phyloP scores from a whole-genome alignment of 2,113 vertebrate genomes.

The Phasianus colchicus region DNA sequence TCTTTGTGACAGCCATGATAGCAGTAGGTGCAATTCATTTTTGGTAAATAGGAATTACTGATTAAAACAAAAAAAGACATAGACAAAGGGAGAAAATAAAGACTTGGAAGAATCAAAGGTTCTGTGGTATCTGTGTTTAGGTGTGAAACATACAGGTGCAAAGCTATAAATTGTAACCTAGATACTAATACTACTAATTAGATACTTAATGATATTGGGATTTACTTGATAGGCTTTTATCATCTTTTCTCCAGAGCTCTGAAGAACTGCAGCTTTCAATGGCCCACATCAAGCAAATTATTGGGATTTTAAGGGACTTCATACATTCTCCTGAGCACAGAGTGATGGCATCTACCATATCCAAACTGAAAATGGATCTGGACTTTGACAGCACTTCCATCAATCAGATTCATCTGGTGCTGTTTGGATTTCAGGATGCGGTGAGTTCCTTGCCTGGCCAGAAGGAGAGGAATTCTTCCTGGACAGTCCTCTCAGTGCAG shows the following conservation, averaged over 20 bases:
- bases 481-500: neutral
- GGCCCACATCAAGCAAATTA: constrained; percentile 93
- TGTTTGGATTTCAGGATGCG: constrained; percentile 95
- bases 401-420: constrained; percentile 92
- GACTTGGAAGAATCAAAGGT: neutral
- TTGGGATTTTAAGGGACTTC: constrained; percentile 93
- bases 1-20: neutral
- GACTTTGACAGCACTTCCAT: constrained; percentile 94
- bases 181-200: neutral
- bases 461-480: neutral
- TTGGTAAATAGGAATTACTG: neutral
- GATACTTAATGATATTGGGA: neutral
- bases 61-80: neutral
- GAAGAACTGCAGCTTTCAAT: constrained; percentile 89
- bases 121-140: neutral
- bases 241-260: constrained; percentile 79
- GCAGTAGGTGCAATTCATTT: neutral
- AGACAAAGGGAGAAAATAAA: neutral
- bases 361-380: constrained; percentile 91
- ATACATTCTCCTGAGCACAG: constrained; percentile 91
- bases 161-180: neutral
- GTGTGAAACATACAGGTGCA: neutral
- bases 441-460: constrained; percentile 75
- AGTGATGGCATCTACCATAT: constrained; percentile 94
- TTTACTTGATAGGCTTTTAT: neutral